These are phyloP conservation scores for Neoscelio sp. DNA, from an alignment of 2,888 invertebrate species.

Conservation along the genomic window DNA sequence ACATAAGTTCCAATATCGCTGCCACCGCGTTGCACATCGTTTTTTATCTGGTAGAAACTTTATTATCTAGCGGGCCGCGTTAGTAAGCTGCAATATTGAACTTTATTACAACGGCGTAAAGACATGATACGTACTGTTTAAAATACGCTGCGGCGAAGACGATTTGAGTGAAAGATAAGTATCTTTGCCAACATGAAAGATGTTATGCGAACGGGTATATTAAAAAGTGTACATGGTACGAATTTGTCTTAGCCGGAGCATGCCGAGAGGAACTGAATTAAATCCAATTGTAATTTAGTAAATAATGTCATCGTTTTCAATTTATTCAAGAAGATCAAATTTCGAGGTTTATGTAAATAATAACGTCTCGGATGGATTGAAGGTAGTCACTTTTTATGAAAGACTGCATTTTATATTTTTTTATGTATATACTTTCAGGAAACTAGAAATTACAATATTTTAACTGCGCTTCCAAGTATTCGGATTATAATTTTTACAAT, in stretches of 20 bases:
- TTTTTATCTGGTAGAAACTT: constrained; percentile 59
- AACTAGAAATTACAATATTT: no score
- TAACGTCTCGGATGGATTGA: no score
- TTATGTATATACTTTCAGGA: no score
- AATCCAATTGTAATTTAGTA: constrained; percentile 20
- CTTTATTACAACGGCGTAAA: constrained; percentile 57
- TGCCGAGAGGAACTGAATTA: neutral
- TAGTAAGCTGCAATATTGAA: constrained; percentile 57
- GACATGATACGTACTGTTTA: constrained; percentile 45
- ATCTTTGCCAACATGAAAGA: constrained; percentile 47
- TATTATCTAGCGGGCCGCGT: constrained; percentile 43
- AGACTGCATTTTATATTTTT: no score
- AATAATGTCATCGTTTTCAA: constrained; percentile 23
- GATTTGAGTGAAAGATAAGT: constrained; percentile 45
- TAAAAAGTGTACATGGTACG: constrained; percentile 9
- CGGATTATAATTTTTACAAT: no score
- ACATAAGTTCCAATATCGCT: constrained; percentile 59
- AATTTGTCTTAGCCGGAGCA: constrained; percentile 17
- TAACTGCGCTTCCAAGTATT: no score
- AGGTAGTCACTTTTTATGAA: no score
- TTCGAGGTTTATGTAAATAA: no score
- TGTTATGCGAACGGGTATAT: constrained; percentile 18
- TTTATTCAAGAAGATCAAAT: constrained; percentile 1
- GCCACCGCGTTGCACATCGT: constrained; percentile 50
- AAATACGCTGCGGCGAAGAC: constrained; percentile 32